These are phyloP conservation scores for Pandion haliaetus DNA, from an alignment of 2,113 vertebrate genomes.

Conservation along the genomic window DNA sequence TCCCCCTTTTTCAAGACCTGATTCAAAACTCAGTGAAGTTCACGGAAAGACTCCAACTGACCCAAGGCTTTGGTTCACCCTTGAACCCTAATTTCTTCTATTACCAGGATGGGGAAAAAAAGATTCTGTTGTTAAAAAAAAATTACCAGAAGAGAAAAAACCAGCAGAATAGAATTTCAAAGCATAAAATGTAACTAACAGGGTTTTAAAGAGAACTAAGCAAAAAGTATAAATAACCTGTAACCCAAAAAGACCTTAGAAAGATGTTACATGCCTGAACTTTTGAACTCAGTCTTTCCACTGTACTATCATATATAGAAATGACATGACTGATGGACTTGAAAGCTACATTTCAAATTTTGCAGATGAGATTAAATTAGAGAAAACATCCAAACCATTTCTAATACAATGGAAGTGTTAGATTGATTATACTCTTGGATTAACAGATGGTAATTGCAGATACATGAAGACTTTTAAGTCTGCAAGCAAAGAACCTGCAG, in stretches of 20 bases:
- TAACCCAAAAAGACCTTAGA: neutral
- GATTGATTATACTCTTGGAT: slow-evolving; percentile 22
- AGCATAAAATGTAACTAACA: neutral
- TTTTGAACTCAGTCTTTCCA: slow-evolving; percentile 27
- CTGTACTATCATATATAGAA: neutral
- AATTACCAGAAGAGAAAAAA: neutral
- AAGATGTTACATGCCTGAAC: neutral
- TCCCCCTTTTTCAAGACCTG: neutral
- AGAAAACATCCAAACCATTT: neutral
- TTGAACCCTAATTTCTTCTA: neutral
- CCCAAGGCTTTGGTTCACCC: neutral
- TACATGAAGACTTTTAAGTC: neutral
- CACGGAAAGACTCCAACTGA: neutral
- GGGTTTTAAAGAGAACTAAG: neutral
- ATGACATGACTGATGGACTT: neutral
- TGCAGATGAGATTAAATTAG: slow-evolving; percentile 36
- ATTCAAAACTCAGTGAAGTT: neutral
- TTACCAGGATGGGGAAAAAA: neutral
- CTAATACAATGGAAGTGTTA: neutral
- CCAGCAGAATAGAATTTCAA: neutral
- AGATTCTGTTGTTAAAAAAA: neutral
- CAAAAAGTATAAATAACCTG: neutral
- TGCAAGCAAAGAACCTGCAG: neutral
- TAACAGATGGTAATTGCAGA: slow-evolving; percentile 33
- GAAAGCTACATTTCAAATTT: slow-evolving; percentile 20